Evolutionary conservation across 2,888 invertebrate species (phyloP).

Genomic region (Lasioglossum oenotherae): DNA sequence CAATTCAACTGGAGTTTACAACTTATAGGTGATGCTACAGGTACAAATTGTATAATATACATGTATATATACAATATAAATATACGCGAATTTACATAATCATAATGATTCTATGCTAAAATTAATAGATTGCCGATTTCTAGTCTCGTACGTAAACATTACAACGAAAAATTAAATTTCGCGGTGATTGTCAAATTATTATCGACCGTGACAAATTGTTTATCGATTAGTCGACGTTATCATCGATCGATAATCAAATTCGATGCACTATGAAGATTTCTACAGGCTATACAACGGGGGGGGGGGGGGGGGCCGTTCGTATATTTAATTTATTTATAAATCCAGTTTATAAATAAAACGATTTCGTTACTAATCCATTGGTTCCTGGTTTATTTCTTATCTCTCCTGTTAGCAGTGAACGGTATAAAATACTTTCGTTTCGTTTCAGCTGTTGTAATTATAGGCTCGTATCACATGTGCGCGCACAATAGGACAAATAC

Average conservation of each 20-base stretch:
- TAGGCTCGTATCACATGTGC: slow-evolving; percentile 5
- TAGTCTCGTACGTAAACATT: not conserved
- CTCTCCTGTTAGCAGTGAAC: not conserved
- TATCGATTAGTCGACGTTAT: slow-evolving; percentile 18
- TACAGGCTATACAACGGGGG: not conserved
- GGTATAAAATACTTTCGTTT: not conserved
- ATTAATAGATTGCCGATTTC: not conserved
- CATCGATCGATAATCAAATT: slow-evolving; percentile 34
- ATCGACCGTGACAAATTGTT: not conserved
- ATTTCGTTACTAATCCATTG: slow-evolving; percentile 5
- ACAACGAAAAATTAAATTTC: not conserved
- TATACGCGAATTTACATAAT: not conserved
- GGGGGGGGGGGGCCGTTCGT: not conserved
- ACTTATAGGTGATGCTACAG: not conserved
- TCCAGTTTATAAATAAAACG: not conserved
- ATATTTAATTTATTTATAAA: slow-evolving; percentile 15
- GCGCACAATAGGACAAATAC: not conserved
- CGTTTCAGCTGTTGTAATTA: slow-evolving; percentile 8
- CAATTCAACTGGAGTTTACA: not conserved
- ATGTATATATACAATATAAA: not conserved
- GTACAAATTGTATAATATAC: not conserved
- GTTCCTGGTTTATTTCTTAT: slow-evolving; percentile 11
- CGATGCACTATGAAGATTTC: not conserved
- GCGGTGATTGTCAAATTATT: not conserved
- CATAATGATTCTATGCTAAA: not conserved